phyloP scores from a whole-genome alignment of 1,140 invertebrate species.

The Odontomachus brunneus region DNA sequence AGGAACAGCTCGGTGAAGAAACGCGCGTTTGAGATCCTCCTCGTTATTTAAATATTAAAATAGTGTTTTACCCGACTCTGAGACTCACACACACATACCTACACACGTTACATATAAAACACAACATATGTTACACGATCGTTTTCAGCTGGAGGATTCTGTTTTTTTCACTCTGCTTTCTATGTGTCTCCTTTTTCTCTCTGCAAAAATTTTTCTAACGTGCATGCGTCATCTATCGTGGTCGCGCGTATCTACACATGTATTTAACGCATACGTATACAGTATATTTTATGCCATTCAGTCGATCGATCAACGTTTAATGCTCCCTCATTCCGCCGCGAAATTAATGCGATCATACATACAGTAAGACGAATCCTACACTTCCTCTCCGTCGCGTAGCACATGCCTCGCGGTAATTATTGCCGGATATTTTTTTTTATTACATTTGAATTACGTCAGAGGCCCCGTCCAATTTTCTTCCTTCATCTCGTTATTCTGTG shows the following conservation, averaged over 20 bases:
- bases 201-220: constrained; percentile 34
- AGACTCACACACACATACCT: neutral
- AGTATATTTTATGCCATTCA: constrained; percentile 19
- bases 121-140: constrained; percentile 31
- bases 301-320: constrained; percentile 38
- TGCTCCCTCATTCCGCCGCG: constrained; percentile 7
- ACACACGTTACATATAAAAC: neutral
- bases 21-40: neutral
- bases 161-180: constrained; percentile 42
- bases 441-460: neutral
- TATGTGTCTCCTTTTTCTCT: constrained; percentile 15
- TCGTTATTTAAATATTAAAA: constrained; percentile 15
- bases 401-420: neutral
- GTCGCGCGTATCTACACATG: neutral
- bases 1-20: neutral
- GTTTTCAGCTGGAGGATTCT: neutral
- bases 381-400: neutral
- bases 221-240: constrained; percentile 57
- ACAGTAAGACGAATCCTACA: neutral
- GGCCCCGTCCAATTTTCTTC: neutral
- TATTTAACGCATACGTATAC: neutral
- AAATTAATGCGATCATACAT: neutral
- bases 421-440: neutral
- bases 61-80: constrained; percentile 49
- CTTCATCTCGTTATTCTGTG: neutral